These are phyloP conservation scores for Tupaia chinensis DNA, from an alignment of 2,113 vertebrate species.

Conservation along the genomic window DNA sequence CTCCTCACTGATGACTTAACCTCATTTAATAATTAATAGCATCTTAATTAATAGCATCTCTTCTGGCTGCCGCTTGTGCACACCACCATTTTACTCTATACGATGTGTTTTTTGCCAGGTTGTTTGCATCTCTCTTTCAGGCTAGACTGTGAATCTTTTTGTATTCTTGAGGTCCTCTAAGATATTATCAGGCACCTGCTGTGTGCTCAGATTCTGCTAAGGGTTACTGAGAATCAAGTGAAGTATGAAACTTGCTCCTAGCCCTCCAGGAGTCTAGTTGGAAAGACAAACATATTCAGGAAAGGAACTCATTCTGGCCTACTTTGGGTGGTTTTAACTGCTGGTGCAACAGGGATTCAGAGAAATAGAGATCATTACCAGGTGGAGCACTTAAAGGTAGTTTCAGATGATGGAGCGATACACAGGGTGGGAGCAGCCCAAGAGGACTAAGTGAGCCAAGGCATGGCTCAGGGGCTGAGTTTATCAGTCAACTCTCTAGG, in stretches of 20 bases:
- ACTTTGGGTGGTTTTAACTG: not conserved
- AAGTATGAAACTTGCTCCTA: not conserved
- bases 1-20: not conserved
- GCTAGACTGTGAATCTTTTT: not conserved
- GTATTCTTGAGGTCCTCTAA: conserved; percentile 19
- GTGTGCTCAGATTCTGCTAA: not conserved
- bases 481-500: not conserved
- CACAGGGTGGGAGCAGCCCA: not conserved
- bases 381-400: not conserved
- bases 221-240: conserved; percentile 12
- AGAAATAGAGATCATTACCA: not conserved
- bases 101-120: not conserved
- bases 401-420: not conserved
- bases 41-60: not conserved
- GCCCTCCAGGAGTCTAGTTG: not conserved
- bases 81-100: not conserved
- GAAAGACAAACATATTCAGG: conserved; percentile 37
- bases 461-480: not conserved
- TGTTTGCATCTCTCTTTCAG: conserved; percentile 8
- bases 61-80: not conserved
- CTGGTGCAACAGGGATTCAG: not conserved
- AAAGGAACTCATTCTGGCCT: not conserved
- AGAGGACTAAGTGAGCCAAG: not conserved
- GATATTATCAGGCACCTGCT: not conserved
- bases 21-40: not conserved